These are phyloP conservation scores for Platycnemis pennipes DNA, from an alignment of 2,888 invertebrate genomes.

Conservation along the genomic window DNA sequence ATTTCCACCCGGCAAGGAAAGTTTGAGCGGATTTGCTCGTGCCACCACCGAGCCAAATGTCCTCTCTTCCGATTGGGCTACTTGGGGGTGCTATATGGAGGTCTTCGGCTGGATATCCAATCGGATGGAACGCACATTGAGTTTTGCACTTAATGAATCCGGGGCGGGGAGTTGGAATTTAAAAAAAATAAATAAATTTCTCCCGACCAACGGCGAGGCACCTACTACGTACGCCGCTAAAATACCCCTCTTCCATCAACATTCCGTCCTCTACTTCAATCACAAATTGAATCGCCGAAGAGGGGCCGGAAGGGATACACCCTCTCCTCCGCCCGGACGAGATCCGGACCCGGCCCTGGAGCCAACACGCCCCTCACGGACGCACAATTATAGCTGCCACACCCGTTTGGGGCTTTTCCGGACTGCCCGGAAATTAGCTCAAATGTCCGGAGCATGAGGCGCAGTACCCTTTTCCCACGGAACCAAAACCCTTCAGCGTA, in stretches of 20 bases:
- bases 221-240: background rate
- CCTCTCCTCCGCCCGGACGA: background rate
- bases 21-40: background rate
- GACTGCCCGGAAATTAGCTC: conserved; percentile 10
- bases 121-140: background rate
- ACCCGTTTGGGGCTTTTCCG: conserved; percentile 22
- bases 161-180: background rate
- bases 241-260: background rate
- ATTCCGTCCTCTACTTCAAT: background rate
- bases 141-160: background rate
- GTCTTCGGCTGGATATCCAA: background rate
- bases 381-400: background rate
- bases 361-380: background rate
- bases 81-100: background rate
- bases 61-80: background rate
- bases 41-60: background rate
- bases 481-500: background rate
- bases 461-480: background rate
- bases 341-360: background rate
- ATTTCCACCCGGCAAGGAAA: background rate
- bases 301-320: background rate
- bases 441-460: conserved; percentile 36
- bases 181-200: background rate
- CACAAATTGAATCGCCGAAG: background rate
- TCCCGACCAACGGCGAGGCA: background rate